Evolutionary conservation across 2,113 vertebrate species (phyloP), one percentile per base, ranked within the genome.

Genomic region (Illadopsis cleaveri): DNA sequence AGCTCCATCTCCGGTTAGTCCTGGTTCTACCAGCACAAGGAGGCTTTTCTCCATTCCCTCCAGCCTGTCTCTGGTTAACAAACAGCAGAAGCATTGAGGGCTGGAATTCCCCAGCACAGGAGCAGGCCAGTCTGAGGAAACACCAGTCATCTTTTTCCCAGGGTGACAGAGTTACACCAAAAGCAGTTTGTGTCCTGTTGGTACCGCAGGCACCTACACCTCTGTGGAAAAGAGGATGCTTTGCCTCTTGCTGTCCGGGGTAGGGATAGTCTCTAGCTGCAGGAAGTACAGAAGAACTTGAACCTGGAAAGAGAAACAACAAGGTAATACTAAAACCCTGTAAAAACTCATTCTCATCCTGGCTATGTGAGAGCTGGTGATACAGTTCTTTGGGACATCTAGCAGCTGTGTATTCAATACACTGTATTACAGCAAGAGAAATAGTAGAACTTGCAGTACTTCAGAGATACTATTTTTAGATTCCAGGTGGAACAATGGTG

Each of bases 191-290:
- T 65, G 89, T 90, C 88, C 87, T 25, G 61, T 61, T 45, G 83
- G 72, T 62, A 31, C 45, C 3, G 0, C 54, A 27, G 68, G 80
- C 62, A 87, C 95, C 97, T 98, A 99, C 94, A 99, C 99, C 97
- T 99, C 99, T 2, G 99, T 99, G 96, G 99, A 99, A 95, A 99
- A 99, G 38, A 99, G 99, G 96, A 99, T 99, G 95, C 99, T 99
- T 97, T 99, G 99, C 77, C 99, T 98, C 97, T 99, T 99, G 97
- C 99, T 99, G 98, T 99, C 99, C 0, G 99, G 99, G 11, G 99
- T 99, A 8, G 99, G 99, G 77, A 99, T 99, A 45, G 99, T 99
- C 97, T 99, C 99, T 93, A 99, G 97, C 96, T 99, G 99, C 80
- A 99, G 98, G 96, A 99, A 99, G 95, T 99, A 99, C 84, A 99